These are phyloP conservation scores for Lottia gigantea DNA, from an alignment of 2,888 invertebrate species.

Conservation along the genomic window DNA sequence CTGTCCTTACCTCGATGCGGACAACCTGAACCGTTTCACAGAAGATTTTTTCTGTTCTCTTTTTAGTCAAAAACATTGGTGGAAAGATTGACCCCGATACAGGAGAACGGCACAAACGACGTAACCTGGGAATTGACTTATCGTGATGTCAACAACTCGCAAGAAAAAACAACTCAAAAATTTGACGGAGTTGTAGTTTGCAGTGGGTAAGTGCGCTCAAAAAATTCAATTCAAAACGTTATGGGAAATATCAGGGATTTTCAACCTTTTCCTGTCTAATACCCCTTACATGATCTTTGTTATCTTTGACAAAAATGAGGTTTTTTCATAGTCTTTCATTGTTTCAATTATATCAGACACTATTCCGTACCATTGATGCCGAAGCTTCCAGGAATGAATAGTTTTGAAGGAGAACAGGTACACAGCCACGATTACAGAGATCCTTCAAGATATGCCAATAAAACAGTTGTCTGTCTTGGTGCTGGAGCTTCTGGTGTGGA, in stretches of 20 bases:
- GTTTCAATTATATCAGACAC: conserved; percentile 70
- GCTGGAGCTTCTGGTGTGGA: conserved; percentile 90
- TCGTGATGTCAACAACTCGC: conserved; percentile 20
- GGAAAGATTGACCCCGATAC: background rate
- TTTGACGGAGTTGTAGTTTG: conserved; percentile 42
- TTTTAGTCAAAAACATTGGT: conserved; percentile 4
- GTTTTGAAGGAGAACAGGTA: conserved; percentile 72
- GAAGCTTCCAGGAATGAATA: conserved; percentile 76
- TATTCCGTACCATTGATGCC: conserved; percentile 84
- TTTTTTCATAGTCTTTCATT: too few species aligned
- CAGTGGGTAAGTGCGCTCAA: conserved; percentile 33
- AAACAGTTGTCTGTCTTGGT: conserved; percentile 82
- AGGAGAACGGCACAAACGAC: background rate
- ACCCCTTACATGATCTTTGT: too few species aligned
- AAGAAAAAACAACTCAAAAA: conserved; percentile 15
- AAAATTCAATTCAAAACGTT: too few species aligned
- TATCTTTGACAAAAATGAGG: too few species aligned
- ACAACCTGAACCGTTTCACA: background rate
- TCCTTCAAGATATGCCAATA: conserved; percentile 76
- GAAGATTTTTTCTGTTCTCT: background rate
- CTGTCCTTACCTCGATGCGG: too few species aligned
- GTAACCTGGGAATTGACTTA: conserved; percentile 32
- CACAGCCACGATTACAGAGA: conserved; percentile 89
- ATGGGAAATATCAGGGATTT: too few species aligned
- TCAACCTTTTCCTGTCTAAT: too few species aligned